Evolutionary conservation across 2,113 vertebrate species (phyloP).

Genomic region (Pollimyrus isidori): DNA sequence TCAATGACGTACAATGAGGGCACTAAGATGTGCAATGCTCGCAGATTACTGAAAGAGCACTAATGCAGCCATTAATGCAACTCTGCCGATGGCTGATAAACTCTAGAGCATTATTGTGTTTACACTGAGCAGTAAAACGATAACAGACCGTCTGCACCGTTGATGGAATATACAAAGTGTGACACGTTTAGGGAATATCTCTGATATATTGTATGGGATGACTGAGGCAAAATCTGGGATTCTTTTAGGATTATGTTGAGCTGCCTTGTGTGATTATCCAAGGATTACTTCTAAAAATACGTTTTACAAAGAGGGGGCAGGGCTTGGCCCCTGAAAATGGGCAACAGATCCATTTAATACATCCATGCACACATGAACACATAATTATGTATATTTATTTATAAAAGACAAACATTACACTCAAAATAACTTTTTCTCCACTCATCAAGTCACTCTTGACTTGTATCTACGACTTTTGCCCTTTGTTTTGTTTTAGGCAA

Average conservation of each 20-base stretch:
- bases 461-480: background rate
- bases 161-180: background rate
- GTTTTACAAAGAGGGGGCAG: conserved; percentile 11
- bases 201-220: background rate
- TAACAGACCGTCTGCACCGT: background rate
- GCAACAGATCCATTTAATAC: background rate
- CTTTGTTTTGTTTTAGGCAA: background rate
- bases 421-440: background rate
- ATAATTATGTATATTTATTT: background rate
- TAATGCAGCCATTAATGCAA: background rate
- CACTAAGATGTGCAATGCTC: background rate
- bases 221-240: conserved; percentile 13
- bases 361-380: background rate
- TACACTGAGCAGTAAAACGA: background rate
- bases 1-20: background rate
- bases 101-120: background rate
- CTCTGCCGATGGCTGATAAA: background rate
- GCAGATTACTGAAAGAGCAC: background rate
- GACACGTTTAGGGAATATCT: background rate
- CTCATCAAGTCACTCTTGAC: background rate
- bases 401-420: background rate
- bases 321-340: background rate
- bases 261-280: conserved; percentile 31
- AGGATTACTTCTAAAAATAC: conserved; percentile 40
- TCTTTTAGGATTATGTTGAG: conserved; percentile 31